phyloP scores from a whole-genome alignment of 1,140 invertebrate species.

The Pseudomyrmex gracilis region DNA sequence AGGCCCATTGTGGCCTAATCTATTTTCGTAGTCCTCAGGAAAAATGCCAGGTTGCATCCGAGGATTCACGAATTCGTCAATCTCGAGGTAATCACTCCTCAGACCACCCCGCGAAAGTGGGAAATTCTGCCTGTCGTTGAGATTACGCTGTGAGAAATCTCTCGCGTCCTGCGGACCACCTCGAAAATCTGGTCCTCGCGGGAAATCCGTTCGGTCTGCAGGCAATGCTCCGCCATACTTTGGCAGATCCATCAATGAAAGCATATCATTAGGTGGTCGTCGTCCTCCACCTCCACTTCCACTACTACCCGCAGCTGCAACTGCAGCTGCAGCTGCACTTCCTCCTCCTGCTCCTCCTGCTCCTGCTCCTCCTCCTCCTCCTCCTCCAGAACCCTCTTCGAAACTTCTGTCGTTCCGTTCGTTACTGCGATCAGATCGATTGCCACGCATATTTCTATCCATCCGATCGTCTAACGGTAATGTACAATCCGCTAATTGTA shows the following conservation, averaged over 20 bases:
- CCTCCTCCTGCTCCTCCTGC: too few relatives aligned
- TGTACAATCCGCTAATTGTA: conserved; percentile 84
- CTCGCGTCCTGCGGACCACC: conserved; percentile 75
- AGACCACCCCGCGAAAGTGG: conserved; percentile 65
- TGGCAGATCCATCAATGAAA: conserved; percentile 81
- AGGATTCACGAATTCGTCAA: conserved; percentile 80
- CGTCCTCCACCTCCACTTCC: neutral
- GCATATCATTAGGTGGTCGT: conserved; percentile 35
- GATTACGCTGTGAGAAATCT: conserved; percentile 74
- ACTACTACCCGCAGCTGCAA: neutral
- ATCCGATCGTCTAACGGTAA: conserved; percentile 82
- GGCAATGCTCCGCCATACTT: conserved; percentile 76
- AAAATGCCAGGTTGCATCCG: conserved; percentile 77
- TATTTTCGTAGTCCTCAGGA: conserved; percentile 78
- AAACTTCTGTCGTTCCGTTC: conserved; percentile 77
- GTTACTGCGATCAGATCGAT: conserved; percentile 76
- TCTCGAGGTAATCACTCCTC: conserved; percentile 70
- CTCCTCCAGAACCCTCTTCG: conserved; percentile 71
- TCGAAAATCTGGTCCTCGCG: conserved; percentile 75
- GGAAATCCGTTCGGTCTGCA: conserved; percentile 78
- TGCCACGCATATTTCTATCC: conserved; percentile 77
- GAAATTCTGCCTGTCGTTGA: conserved; percentile 71
- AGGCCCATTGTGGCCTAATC: conserved; percentile 79
- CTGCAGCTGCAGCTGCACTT: too few relatives aligned
- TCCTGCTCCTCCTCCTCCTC: conserved; percentile 16